These are phyloP conservation scores for Neotoma lepida DNA, from an alignment of 2,113 vertebrate genomes.

Conservation along the genomic window DNA sequence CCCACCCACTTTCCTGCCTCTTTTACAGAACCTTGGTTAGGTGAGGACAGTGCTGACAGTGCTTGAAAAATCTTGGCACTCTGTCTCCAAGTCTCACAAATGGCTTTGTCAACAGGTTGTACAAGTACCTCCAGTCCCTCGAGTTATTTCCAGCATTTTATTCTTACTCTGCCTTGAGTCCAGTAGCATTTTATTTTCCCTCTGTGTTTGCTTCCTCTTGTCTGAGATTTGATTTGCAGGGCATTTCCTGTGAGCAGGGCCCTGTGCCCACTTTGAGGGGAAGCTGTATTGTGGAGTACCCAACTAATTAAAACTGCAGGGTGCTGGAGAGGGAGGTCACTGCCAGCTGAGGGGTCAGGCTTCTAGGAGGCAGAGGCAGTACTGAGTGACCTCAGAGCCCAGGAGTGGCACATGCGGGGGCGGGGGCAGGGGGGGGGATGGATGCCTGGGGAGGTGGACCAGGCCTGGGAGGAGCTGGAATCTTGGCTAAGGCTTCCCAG, in stretches of 20 bases:
- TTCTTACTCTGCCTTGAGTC: neutral
- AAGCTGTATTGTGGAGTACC: neutral
- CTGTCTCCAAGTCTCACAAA: neutral
- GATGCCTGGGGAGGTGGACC: neutral
- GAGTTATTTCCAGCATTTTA: fast-evolving
- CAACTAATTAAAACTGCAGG: neutral
- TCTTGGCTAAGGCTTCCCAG: neutral
- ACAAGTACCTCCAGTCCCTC: neutral
- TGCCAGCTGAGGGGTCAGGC: neutral
- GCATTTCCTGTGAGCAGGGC: slow-evolving; percentile 23
- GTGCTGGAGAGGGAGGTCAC: neutral
- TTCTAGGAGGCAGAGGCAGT: slow-evolving; percentile 17
- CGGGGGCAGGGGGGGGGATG: neutral
- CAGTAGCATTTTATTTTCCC: neutral
- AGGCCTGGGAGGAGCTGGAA: neutral
- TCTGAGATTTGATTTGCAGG: neutral
- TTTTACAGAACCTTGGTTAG: neutral
- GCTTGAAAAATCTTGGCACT: neutral
- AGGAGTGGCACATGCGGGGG: neutral
- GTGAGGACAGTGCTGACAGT: neutral
- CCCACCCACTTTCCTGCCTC: neutral
- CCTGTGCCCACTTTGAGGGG: neutral
- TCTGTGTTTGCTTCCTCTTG: neutral
- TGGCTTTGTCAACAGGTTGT: slow-evolving; percentile 34
- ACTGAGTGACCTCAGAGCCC: neutral